These are phyloP conservation scores for Grallaria varia DNA, from an alignment of 2,113 vertebrate genomes.

Conservation along the genomic window DNA sequence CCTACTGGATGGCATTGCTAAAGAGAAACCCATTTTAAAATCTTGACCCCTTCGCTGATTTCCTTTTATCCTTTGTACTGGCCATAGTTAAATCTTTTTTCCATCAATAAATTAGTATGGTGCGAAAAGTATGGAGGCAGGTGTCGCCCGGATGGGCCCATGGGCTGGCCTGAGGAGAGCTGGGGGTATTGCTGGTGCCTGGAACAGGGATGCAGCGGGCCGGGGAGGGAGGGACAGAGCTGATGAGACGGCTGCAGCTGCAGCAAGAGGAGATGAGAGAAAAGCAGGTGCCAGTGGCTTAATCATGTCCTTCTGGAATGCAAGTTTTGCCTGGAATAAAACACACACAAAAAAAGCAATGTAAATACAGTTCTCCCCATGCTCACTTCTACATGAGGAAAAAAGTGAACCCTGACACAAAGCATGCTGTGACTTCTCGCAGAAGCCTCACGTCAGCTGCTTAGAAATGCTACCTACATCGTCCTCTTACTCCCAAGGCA, in stretches of 20 bases:
- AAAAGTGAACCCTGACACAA: neutral
- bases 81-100: neutral
- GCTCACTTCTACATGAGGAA: neutral
- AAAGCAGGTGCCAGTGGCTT: slow-evolving; percentile 88
- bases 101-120: slow-evolving; percentile 78
- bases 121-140: slow-evolving; percentile 88
- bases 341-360: neutral
- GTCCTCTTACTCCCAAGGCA: neutral
- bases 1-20: neutral
- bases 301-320: slow-evolving; percentile 87
- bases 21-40: slow-evolving; percentile 25
- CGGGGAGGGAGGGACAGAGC: slow-evolving; percentile 87
- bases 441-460: neutral
- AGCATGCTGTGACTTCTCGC: neutral
- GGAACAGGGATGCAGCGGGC: slow-evolving; percentile 83
- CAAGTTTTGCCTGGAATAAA: slow-evolving; percentile 82
- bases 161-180: slow-evolving; percentile 88
- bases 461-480: neutral
- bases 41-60: neutral
- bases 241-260: slow-evolving; percentile 73
- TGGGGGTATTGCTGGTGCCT: slow-evolving; percentile 78
- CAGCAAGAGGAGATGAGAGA: slow-evolving; percentile 82
- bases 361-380: neutral
- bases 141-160: slow-evolving; percentile 86
- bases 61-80: slow-evolving; percentile 33